Conservation (phyloP, 2,113 vertebrate genomes). For the Opisthocomus hoazin region DNA sequence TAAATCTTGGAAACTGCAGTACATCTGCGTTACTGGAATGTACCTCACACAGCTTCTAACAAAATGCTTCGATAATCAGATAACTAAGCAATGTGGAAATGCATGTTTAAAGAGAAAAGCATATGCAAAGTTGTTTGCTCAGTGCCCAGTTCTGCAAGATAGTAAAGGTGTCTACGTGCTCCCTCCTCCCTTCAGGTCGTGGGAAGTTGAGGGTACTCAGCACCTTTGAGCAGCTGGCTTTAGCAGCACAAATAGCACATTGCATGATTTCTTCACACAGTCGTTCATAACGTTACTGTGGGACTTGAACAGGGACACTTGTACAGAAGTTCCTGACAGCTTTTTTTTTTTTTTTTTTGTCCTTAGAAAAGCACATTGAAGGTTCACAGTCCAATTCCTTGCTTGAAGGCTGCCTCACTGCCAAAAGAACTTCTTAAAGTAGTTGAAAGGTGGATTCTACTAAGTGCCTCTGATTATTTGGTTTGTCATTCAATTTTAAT, state of each 20-base stretch:
- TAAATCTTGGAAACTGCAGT: constrained; percentile 16
- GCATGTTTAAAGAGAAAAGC: constrained; percentile 19
- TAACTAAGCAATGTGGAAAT: constrained; percentile 39
- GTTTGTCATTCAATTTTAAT: background rate
- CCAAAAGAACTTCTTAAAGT: background rate
- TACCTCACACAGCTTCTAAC: background rate
- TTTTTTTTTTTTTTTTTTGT: too few species aligned
- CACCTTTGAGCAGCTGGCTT: background rate
- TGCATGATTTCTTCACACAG: background rate
- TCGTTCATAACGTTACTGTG: fast-evolving
- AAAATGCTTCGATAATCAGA: constrained; percentile 36
- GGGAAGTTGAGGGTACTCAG: background rate
- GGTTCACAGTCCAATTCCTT: background rate
- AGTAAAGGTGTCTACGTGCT: background rate
- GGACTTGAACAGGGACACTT: background rate
- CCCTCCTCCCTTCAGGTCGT: background rate
- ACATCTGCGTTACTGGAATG: constrained; percentile 7
- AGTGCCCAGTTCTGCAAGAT: background rate
- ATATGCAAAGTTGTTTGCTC: background rate
- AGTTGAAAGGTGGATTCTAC: background rate
- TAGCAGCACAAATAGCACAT: background rate
- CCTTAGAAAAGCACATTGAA: background rate
- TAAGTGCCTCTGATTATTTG: background rate
- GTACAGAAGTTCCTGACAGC: background rate
- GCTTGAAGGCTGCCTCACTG: background rate